Evolutionary conservation across 2,797 vertebrate genomes (phyloP).

Genomic region (Masticophis lateralis): DNA sequence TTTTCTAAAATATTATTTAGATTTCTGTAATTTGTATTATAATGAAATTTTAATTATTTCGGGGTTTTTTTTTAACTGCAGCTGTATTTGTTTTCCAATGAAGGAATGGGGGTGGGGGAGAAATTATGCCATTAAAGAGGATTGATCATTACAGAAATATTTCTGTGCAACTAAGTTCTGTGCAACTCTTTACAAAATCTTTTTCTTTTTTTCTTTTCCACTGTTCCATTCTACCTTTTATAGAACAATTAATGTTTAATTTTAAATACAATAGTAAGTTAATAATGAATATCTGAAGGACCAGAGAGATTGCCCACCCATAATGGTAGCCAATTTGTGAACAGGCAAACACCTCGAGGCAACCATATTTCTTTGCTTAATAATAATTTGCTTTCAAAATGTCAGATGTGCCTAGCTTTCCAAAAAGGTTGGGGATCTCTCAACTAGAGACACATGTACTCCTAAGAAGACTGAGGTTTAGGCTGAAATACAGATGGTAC

Average conservation of each 20-base stretch:
- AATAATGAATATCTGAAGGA: not conserved
- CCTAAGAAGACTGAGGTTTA: not conserved
- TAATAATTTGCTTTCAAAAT: not conserved
- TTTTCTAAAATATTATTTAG: not conserved
- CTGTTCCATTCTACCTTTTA: not conserved
- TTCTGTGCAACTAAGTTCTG: not conserved
- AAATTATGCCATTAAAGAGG: not conserved
- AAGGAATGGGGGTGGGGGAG: not conserved
- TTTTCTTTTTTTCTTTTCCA: not conserved
- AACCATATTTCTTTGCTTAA: not conserved
- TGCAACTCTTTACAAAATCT: not conserved
- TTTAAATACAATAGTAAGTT: not conserved
- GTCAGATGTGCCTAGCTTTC: not conserved
- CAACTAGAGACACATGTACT: not conserved
- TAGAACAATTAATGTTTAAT: not conserved
- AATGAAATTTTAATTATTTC: not conserved
- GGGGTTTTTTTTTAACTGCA: not conserved
- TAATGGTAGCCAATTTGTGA: not conserved
- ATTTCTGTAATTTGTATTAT: not conserved
- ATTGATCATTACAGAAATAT: not conserved
- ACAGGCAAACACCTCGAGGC: not conserved
- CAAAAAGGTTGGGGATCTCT: not conserved
- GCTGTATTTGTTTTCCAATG: not conserved
- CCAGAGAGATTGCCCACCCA: not conserved
- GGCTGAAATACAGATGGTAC: constrained; percentile 41